Evolutionary conservation across 2,888 invertebrate genomes (phyloP), one percentile per base, ranked within the genome.

Genomic region (Gibbula magus): DNA sequence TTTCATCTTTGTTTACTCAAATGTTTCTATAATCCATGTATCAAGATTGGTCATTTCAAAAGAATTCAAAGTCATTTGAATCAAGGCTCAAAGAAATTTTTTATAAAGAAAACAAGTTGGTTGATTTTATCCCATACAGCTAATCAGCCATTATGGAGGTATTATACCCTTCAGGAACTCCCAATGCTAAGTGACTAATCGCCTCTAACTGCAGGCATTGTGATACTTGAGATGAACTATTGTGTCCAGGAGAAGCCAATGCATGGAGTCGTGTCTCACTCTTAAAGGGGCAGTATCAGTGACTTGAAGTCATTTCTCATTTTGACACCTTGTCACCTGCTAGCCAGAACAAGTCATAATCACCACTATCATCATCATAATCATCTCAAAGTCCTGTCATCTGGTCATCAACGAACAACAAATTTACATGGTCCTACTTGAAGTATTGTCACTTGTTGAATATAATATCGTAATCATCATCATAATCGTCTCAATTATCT

Each of bases 311-410:
- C 61, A 61, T 61, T 29, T 61, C 61, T 61, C 61, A 61, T 29
- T n/a, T 61, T 61, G 29, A 61, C 61, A 61, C 61, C 61, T 29
- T 61, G 61, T 61, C 61, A 61, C 61, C 61, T 61, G 29, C 29
- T 13, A 29, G 2, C 10, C 29, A 0, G 61, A 61, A 61, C 61
- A 61, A 45, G 45, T 45, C 45, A 45, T 45, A 45, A 45, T 45
- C 45, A 45, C 7, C 3, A 35, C 35, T 35, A 35, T 45, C 45
- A 45, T 45, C 45, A 45, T 45, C 5, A 45, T 45, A 5, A 45
- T 45, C 45, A 45, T 45, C 45, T 45, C 45, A 45, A 13, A 45
- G 35, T 5, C 35, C 35, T 35, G 7, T 35, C 35, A 35, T 7
- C 7, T 5, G 35, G 35, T 35, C 7, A 7, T 35, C 7, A 3